Evolutionary conservation across 2,797 vertebrate genomes (phyloP), one percentile per base, ranked within the genome.

Genomic region (Triplophysa yarkandensis): DNA sequence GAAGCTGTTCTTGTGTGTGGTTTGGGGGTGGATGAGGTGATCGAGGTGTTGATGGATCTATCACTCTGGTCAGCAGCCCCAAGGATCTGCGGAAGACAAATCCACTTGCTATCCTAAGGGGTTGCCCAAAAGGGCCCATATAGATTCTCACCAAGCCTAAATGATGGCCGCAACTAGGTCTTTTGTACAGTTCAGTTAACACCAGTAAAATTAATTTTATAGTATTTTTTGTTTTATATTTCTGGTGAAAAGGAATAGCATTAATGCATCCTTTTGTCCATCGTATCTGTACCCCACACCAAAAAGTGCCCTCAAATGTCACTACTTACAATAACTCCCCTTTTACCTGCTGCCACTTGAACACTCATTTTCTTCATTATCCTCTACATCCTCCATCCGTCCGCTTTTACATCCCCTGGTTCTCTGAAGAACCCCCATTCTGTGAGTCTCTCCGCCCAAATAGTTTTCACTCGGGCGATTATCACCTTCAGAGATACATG

Each of bases 31-130:
- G 73, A 71, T 65, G 78, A 66, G 66, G 79, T 79, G 69, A 44
- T 83, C 70, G 85, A 88, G 81, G 88, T 90, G 89, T 89, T 90
- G 90, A 92, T 90, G 84, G 88, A 91, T 87, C 77, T 84, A 76
- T 81, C 74, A 78, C 28, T 83, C 66, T 80, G 81, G 68, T 78
- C 36, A 39, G 58, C 23, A 76, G 83, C 87, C 81, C 83, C 39
- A 7, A 84, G 87, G 76, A 87, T 79, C 78, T 69, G 21, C 60
- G 72, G 58, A 62, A 64, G 80, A 65, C 77, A 78, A 77, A 65
- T 69, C 73, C 77, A 68, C 69, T 83, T 77, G 81, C 79, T 83
- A 62, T 77, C 72, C 71, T 69, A 44, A 52, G 76, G 72, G 75
- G 25, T 68, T 76, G 27, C 73, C 65, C 71, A 63, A 67, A 82